These are phyloP conservation scores for Diachrysia chrysitis DNA, from an alignment of 2,888 invertebrate species.

Conservation along the genomic window DNA sequence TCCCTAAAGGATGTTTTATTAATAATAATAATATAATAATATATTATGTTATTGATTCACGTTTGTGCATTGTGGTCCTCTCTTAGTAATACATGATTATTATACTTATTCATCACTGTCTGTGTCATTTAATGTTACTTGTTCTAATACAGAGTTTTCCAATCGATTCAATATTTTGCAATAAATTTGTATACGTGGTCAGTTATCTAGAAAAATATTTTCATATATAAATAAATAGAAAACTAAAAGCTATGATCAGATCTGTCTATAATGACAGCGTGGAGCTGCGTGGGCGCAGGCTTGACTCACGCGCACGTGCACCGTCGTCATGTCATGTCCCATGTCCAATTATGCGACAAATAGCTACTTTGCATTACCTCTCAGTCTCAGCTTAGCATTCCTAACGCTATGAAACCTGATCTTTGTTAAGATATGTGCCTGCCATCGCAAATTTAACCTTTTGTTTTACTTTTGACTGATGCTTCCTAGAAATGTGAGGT, in stretches of 20 bases:
- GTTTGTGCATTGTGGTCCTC: slow-evolving; percentile 5
- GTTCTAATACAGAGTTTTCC: too few species aligned
- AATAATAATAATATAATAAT: too few species aligned
- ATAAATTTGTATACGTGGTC: too few species aligned
- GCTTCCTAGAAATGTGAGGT: slow-evolving; percentile 39
- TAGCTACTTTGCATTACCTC: slow-evolving; percentile 60
- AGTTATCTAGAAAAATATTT: background rate
- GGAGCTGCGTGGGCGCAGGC: slow-evolving; percentile 53
- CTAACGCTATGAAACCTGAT: slow-evolving; percentile 55
- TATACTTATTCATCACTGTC: background rate
- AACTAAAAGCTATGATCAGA: slow-evolving; percentile 51
- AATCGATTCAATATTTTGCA: too few species aligned
- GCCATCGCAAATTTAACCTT: slow-evolving; percentile 24
- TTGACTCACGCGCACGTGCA: slow-evolving; percentile 79
- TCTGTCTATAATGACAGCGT: slow-evolving; percentile 38
- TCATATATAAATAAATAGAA: too few species aligned
- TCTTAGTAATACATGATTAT: slow-evolving; percentile 3
- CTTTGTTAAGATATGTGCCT: slow-evolving; percentile 35
- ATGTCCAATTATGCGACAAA: slow-evolving; percentile 76
- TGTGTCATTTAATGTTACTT: background rate
- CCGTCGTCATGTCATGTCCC: slow-evolving; percentile 68
- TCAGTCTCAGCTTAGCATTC: slow-evolving; percentile 42
- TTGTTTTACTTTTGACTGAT: slow-evolving; percentile 43
- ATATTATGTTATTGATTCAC: slow-evolving; percentile 19
- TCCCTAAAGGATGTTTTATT: slow-evolving; percentile 38